Conservation (phyloP, 2,797 vertebrate genomes). For the Brachyrhaphis roseni region DNA sequence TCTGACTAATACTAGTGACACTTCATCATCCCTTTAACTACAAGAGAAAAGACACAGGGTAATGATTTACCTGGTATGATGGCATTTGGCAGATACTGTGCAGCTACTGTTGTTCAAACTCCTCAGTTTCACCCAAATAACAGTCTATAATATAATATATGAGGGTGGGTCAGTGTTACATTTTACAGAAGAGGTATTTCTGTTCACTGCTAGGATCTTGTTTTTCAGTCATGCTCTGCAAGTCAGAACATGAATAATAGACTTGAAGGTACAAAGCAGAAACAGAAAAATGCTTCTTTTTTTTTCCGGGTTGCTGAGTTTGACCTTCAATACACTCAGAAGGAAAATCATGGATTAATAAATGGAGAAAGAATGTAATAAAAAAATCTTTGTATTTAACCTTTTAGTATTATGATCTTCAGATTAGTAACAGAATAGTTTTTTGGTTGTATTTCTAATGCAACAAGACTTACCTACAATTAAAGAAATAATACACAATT, state of each 20-base stretch:
- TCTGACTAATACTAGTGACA: slow-evolving; percentile 20
- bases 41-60: background rate
- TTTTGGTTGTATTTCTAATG: background rate
- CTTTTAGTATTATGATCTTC: background rate
- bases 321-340: background rate
- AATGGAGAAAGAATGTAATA: too few relatives aligned
- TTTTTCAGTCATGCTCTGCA: slow-evolving; percentile 21
- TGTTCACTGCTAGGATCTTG: background rate
- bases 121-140: background rate
- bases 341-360: background rate
- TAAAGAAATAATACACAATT: background rate
- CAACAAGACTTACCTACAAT: background rate
- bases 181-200: slow-evolving; percentile 35
- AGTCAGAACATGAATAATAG: slow-evolving; percentile 52
- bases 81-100: background rate
- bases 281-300: background rate
- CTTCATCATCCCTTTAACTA: background rate
- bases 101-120: slow-evolving; percentile 9
- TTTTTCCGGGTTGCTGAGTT: background rate
- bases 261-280: background rate
- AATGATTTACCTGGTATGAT: slow-evolving; percentile 40
- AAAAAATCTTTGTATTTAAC: background rate
- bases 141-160: background rate
- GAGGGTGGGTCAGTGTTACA: slow-evolving; percentile 9
- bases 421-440: slow-evolving; percentile 3